Evolutionary conservation across 2,113 vertebrate species (phyloP).

Genomic region (Balaeniceps rex): DNA sequence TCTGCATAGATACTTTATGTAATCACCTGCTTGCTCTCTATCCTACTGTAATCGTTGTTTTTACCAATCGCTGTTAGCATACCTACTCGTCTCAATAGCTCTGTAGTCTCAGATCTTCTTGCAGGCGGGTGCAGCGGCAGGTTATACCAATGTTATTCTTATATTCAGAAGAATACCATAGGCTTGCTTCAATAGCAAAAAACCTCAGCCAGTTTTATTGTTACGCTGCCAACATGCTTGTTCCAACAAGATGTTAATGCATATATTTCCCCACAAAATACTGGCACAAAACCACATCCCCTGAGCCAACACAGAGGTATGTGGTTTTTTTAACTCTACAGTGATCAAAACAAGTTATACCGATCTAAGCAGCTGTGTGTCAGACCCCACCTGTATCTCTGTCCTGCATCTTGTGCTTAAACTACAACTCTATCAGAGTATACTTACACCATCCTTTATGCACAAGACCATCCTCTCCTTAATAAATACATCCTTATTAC

Average conservation of each 20-base stretch:
- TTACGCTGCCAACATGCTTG: background rate
- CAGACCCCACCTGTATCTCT: background rate
- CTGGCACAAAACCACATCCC: background rate
- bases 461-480: background rate
- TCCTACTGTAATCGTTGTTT: background rate
- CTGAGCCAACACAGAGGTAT: background rate
- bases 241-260: background rate
- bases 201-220: background rate
- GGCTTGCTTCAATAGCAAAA: background rate
- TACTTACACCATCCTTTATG: background rate
- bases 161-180: too few relatives aligned
- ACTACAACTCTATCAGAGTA: background rate
- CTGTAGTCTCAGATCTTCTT: background rate
- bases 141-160: background rate
- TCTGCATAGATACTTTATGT: too few relatives aligned
- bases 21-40: background rate
- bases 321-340: background rate
- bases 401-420: background rate
- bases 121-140: background rate
- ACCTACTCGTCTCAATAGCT: background rate
- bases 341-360: background rate
- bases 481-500: too few relatives aligned
- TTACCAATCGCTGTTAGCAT: background rate
- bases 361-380: background rate
- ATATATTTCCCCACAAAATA: background rate